A percentile compares a stretch with the other conserved stretches of the same genome.
These are phyloP conservation scores for Acanthococcus lagerstroemiae DNA, from an alignment of 2,888 invertebrate genomes.

Conservation along the genomic window DNA sequence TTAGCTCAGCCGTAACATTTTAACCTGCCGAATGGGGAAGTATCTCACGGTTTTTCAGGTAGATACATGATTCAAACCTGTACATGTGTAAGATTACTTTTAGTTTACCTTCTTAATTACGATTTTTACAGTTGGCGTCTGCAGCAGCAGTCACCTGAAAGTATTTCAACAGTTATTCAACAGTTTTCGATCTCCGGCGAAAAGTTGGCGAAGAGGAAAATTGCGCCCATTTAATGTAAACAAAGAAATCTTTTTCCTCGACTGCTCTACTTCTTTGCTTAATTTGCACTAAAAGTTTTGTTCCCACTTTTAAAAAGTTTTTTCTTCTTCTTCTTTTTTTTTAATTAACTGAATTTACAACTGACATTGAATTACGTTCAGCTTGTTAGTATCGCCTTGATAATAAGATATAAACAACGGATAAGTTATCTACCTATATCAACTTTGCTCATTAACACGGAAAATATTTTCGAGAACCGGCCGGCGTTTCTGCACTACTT, in stretches of 20 bases:
- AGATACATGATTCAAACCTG: no score
- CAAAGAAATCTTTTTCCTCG: constrained; percentile 25
- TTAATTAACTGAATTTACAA: constrained; percentile 25
- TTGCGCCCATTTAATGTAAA: constrained; percentile 29
- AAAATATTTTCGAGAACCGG: no score
- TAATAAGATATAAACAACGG: no score
- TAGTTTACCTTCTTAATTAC: no score
- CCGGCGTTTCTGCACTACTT: no score
- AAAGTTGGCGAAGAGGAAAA: constrained; percentile 22
- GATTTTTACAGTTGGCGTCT: background rate
- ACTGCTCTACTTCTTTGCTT: constrained; percentile 22
- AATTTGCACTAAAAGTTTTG: constrained; percentile 27
- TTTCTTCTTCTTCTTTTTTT: constrained; percentile 18
- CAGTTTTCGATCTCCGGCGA: constrained; percentile 21
- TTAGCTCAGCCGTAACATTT: no score
- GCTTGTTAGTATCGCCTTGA: constrained; percentile 17
- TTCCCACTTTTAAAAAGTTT: constrained; percentile 17
- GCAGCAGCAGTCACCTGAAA: constrained; percentile 3
- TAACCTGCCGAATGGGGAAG: no score
- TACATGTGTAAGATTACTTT: no score
- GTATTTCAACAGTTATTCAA: constrained; percentile 14
- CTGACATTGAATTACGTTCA: constrained; percentile 16
- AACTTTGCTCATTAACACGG: no score
- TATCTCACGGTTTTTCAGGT: no score
- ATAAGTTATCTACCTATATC: no score